Conservation (phyloP, 2,888 invertebrate genomes). For the Omphaloscelis lunosa region DNA sequence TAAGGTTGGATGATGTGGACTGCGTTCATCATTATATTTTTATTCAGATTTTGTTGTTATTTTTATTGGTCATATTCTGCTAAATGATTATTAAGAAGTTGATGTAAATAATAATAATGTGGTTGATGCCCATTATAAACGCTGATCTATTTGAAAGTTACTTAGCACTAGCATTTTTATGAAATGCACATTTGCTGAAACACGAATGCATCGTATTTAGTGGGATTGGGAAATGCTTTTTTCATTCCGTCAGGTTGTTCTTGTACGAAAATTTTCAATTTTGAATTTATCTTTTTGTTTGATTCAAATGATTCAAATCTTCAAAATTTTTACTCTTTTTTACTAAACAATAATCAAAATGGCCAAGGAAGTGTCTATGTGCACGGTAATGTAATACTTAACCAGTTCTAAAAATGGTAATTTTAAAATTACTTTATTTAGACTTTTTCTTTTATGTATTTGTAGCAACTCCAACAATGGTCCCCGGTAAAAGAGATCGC, state of each 20-base stretch:
- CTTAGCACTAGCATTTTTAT: neutral
- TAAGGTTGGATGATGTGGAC: neutral
- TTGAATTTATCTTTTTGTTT: constrained; percentile 59
- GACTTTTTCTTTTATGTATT: neutral
- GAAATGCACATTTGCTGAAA: neutral
- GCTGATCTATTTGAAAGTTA: neutral
- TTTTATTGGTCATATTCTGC: neutral
- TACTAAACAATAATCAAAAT: constrained; percentile 74
- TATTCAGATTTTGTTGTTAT: neutral
- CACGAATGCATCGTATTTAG: constrained; percentile 22
- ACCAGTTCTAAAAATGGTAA: neutral
- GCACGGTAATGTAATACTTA: constrained; percentile 79
- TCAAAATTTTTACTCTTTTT: constrained; percentile 57
- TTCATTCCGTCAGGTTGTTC: constrained; percentile 51
- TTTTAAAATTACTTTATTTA: neutral
- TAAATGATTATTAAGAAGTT: neutral
- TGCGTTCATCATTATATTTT: constrained; percentile 21
- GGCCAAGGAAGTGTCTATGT: constrained; percentile 89
- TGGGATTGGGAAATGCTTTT: neutral
- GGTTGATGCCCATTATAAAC: neutral
- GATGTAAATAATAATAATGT: neutral
- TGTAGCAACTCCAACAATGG: constrained; percentile 95
- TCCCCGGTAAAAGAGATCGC: constrained; percentile 92
- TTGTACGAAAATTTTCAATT: constrained; percentile 60
- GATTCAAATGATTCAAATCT: constrained; percentile 29